Evolutionary conservation across 2,888 invertebrate genomes (phyloP), one percentile per base, ranked within the genome.

Genomic region (Pegoplata infirma): DNA sequence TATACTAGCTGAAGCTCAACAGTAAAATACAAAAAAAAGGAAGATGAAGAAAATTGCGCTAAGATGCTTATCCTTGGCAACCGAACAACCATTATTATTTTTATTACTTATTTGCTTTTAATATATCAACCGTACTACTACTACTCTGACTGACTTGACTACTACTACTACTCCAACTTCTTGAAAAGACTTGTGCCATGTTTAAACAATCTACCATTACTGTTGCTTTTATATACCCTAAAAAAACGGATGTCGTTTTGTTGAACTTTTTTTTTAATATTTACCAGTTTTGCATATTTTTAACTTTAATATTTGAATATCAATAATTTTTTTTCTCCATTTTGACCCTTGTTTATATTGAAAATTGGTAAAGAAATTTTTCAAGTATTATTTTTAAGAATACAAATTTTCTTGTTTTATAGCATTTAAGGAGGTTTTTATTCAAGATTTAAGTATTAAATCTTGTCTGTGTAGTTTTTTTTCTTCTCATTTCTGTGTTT

Each of bases 91-190:
- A 80, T 82, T 82, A 83, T 81, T 83, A 82, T 82, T 83, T 81
- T 83, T 83, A 82, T 81, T 81, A 82, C 83, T 81, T 83, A 82
- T 83, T 82, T 82, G 82, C 81, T 81, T 80, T 83, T 82, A 82
- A 82, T 82, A 83, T 78, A 80, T 80, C 67, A 76, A 75, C 58
- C 55, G 19, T 36, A 25, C 25, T 10, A 47, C 76, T 19, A 19
- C 63, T 28, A n/a, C n/a, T n/a, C n/a, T n/a, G n/a, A n/a, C n/a
- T n/a, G n/a, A n/a, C n/a, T n/a, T n/a, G n/a, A n/a, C n/a, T n/a
- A 7, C 32, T 40, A 19, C 32, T 23, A 3, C 40, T 44, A 25
- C 32, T 16, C 7, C 10, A 12, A 36, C 49, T 40, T 2, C 0
- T 40, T 40, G 10, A 3, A 40, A 63, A 55, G 28, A 68, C 68